Base-by-base conservation (phyloP, 2,797 vertebrate genomes). In the Anguilla obscura region DNA sequence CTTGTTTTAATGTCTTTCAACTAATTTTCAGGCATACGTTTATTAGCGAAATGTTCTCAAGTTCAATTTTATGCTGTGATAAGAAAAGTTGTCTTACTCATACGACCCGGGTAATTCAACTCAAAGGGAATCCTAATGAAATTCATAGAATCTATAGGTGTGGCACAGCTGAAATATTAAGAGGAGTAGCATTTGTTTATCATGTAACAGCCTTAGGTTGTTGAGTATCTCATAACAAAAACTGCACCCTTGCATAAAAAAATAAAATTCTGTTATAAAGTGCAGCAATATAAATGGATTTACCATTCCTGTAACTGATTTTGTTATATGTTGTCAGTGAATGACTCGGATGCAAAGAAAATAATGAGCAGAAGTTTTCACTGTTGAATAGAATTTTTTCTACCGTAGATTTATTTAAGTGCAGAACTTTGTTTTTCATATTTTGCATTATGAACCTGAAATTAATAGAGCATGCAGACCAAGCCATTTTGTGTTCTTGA, bases 11-110 rank as follows among this genome's bases (percentile, higher is more conserved):
- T 90, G 87, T 91, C 66, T 27, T 85, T 90, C 66, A 86, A 88
- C 85, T 86, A 85, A 88, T 86, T 89, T 85, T 85, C 86, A 87
- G 85, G 89, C 86, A 90, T 90, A 85, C 90, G 90, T 89, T 92
- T 90, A 90, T 90, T 88, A 89, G 88, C 89, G 87, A 87, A 84
- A 89, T 89, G 83, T 87, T 87, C 88, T 91, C 86, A 12, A 60
- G 87, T 85, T 87, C 54, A 82, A 86, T 87, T 58, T 87, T 50
- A 54, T 40, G 24, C 79, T 33, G 63, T 36, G 79, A 85, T 90
- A 58, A 82, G 66, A 9, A 56, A 85, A 45, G 9, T 52, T 85
- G 74, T 56, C 60, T 79, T 85, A 66, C 50, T 84, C 63, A 45
- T 89, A 76, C 21, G 45, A 76, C 52, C 24, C 30, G 16, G 60